Evolutionary conservation across 2,888 invertebrate genomes (phyloP), one percentile per base, ranked within the genome.

Genomic region (Ypsolopha scabrella): DNA sequence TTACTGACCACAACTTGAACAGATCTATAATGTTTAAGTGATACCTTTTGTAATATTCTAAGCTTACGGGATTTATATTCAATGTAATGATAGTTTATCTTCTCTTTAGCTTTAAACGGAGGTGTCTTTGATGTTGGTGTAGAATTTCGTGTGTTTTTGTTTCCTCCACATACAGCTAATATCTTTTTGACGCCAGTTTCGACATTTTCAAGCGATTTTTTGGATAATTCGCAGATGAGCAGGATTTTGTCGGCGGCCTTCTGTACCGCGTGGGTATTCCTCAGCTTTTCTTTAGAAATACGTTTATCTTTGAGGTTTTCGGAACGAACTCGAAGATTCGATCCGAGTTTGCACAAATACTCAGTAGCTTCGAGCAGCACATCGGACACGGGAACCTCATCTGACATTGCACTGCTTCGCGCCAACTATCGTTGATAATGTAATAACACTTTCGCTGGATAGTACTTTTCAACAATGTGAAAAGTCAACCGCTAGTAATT

Each of bases 301-400:
- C 69, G 75, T 55, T 79, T 81, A 38, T 76, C 70, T 55, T 71
- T 79, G 8, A 87, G 54, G 51, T 67, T 77, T 56, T 80, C 78
- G 1, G 87, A 78, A 39, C 86, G 75, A 50, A 66, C 60, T 41
- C 74, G 70, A 52, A 87, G 67, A 65, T 86, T 87, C 2, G 72
- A 62, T 38, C 87, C 87, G 6, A 87, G 70, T 63, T 80, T 87
- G n/a, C 72, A 68, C 55, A 87, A 68, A 69, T 86, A 87, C 58
- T 81, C 82, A 67, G 80, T 76, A 10, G 86, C 86, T 58, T 81
- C 77, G 54, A 75, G 73, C 53, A 87, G 56, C 41, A 83, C 71
- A 68, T 81, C 80, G 62, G 67, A 67, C 54, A 77, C 71, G 53
- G 82, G 75, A 51, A 73, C 68, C 52, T 72, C 75, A 60, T 75